Evolutionary conservation across 2,797 vertebrate species (phyloP).

Genomic region (Cuculus canorus): DNA sequence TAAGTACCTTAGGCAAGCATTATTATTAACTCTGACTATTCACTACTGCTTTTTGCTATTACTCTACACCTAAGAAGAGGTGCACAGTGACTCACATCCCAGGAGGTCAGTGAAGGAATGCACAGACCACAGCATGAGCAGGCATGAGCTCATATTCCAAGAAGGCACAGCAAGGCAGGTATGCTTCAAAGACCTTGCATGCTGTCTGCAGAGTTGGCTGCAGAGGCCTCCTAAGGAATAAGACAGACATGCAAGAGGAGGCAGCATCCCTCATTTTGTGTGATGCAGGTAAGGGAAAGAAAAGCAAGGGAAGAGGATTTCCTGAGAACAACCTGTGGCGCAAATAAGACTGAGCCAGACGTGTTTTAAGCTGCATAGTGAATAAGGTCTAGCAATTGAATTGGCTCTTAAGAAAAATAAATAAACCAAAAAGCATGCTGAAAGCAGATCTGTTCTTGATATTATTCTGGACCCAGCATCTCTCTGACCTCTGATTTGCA

Average conservation of each 20-base stretch:
- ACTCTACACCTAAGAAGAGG: not conserved
- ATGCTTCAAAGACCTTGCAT: not conserved
- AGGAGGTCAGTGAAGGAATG: not conserved
- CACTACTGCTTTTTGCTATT: conserved; percentile 1
- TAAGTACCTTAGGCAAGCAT: conserved; percentile 28
- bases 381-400: not conserved
- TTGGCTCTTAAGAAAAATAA: not conserved
- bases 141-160: not conserved
- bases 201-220: not conserved
- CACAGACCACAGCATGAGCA: not conserved
- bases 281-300: not conserved
- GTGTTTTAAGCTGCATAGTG: not conserved
- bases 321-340: not conserved
- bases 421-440: not conserved
- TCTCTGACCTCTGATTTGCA: not conserved
- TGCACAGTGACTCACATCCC: conserved; percentile 15
- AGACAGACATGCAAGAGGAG: not conserved
- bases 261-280: not conserved
- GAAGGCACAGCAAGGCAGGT: not conserved
- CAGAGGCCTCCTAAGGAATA: not conserved
- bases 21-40: conserved; percentile 43
- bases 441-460: not conserved
- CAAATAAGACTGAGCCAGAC: not conserved
- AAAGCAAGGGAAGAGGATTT: not conserved
- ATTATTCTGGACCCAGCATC: not conserved